phyloP scores from a whole-genome alignment of 2,888 invertebrate species.

The Nomada flava region DNA sequence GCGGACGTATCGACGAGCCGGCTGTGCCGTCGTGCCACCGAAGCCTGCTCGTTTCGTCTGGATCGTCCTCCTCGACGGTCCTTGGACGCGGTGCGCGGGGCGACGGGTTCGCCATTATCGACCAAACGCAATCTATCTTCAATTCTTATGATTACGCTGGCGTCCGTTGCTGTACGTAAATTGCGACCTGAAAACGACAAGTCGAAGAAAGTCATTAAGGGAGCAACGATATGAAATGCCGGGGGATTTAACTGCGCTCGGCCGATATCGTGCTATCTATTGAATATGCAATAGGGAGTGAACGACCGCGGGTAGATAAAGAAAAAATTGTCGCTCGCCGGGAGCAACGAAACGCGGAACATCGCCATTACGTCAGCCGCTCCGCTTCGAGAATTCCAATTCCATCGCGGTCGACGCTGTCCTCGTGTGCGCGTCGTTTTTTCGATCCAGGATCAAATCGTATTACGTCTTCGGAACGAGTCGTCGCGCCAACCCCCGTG shows the following conservation, averaged over 20 bases:
- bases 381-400: constrained; percentile 3
- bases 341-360: constrained; percentile 6
- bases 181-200: not conserved
- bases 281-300: constrained; percentile 26
- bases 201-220: not conserved
- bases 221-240: not conserved
- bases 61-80: not conserved
- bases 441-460: not conserved
- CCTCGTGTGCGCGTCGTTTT: no score
- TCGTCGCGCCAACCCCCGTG: not conserved
- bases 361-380: not conserved
- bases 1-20: constrained; percentile 8
- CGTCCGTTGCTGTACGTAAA: not conserved
- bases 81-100: not conserved
- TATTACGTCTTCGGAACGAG: not conserved
- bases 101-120: not conserved
- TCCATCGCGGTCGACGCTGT: not conserved
- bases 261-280: not conserved
- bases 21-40: constrained; percentile 6
- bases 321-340: constrained; percentile 5
- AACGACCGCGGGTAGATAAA: constrained; percentile 23
- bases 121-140: not conserved
- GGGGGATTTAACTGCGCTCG: not conserved
- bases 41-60: constrained; percentile 7
- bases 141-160: not conserved